Conservation (phyloP, 2,113 vertebrate species). For the Pipa parva region DNA sequence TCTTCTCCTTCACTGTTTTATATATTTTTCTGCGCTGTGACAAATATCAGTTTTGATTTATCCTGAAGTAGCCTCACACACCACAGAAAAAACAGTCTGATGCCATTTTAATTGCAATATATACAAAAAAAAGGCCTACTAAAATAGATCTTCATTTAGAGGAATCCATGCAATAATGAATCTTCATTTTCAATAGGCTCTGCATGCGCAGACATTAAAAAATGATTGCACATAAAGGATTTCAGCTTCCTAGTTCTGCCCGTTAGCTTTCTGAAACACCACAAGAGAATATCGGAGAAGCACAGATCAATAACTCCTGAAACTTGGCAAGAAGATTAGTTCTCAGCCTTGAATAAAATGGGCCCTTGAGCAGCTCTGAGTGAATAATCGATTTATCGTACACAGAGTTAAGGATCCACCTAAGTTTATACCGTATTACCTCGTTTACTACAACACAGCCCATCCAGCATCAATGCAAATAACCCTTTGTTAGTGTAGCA, state of each 20-base stretch:
- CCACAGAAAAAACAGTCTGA: not conserved
- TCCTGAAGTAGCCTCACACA: not conserved
- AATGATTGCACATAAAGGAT: slow-evolving; percentile 31
- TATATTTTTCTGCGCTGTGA: no score
- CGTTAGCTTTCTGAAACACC: slow-evolving; percentile 26
- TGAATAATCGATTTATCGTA: slow-evolving; percentile 37
- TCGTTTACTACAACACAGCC: not conserved
- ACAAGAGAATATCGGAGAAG: slow-evolving; percentile 33
- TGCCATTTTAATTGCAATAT: not conserved
- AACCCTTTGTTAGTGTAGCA: no score
- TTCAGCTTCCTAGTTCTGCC: slow-evolving; percentile 26
- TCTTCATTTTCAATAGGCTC: slow-evolving; percentile 15
- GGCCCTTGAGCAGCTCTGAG: slow-evolving; percentile 39
- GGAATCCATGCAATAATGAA: slow-evolving; percentile 23
- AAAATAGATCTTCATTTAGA: slow-evolving; percentile 28
- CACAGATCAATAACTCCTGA: slow-evolving; percentile 36
- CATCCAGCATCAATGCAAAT: not conserved
- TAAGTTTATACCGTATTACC: slow-evolving; percentile 19
- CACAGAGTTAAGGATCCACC: slow-evolving; percentile 23
- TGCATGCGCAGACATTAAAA: slow-evolving; percentile 35
- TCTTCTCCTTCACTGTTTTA: no score
- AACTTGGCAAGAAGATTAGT: slow-evolving; percentile 44
- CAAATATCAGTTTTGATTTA: not conserved
- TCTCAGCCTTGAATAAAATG: slow-evolving; percentile 41
- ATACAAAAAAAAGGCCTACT: not conserved